Conservation (phyloP, 2,888 invertebrate genomes). For the Chrysina gloriosa region DNA sequence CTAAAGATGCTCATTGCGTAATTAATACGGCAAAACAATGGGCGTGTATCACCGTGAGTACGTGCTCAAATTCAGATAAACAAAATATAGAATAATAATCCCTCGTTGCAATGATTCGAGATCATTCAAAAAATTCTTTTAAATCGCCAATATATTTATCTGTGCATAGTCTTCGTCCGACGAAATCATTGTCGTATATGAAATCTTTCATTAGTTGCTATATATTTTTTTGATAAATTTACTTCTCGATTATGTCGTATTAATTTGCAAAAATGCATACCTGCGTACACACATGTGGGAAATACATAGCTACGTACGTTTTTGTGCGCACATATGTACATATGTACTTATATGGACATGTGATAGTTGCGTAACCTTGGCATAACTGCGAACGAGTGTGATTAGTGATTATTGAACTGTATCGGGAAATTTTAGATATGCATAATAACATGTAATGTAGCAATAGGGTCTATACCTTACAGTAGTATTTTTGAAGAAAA, state of each 20-base stretch:
- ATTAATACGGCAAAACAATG: neutral
- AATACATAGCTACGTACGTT: neutral
- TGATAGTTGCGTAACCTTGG: conserved; percentile 8
- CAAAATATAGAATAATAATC: neutral
- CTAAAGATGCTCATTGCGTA: neutral
- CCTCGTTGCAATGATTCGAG: neutral
- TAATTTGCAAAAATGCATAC: neutral
- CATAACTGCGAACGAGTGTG: neutral
- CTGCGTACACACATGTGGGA: neutral
- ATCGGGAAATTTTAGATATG: neutral
- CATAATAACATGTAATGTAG: neutral
- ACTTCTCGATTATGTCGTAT: neutral
- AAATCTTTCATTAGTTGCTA: no score
- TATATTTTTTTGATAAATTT: neutral
- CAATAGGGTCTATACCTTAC: neutral
- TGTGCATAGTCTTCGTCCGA: neutral
- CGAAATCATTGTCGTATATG: neutral
- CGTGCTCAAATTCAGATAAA: neutral
- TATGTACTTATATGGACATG: neutral
- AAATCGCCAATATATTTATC: neutral
- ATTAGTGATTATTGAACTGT: neutral
- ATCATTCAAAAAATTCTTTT: neutral
- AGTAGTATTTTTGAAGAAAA: no score
- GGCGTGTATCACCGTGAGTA: neutral
- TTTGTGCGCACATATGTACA: neutral